Percentiles rank a stretch among this genome's conserved stretches.
These are phyloP conservation scores for Pogonus chalceus DNA, from an alignment of 1,140 invertebrate species.

Conservation along the genomic window DNA sequence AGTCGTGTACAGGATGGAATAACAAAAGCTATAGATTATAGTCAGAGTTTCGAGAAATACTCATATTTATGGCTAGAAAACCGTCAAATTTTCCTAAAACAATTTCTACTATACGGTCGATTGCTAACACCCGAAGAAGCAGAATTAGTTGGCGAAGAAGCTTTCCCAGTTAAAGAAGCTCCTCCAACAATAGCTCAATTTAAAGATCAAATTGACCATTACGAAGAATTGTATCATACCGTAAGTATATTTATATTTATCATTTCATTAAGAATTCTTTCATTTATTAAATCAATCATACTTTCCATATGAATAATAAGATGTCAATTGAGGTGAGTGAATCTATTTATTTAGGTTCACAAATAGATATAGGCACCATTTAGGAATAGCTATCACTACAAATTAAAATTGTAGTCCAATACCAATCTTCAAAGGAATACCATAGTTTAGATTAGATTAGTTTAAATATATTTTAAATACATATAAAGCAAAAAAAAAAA, in stretches of 20 bases:
- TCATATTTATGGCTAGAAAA: slow-evolving; percentile 87
- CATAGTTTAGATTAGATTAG: too few species aligned
- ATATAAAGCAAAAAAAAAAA: too few species aligned
- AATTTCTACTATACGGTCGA: slow-evolving; percentile 81
- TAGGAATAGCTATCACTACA: too few species aligned
- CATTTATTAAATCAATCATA: too few species aligned
- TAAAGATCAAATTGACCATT: slow-evolving; percentile 86
- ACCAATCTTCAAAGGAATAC: too few species aligned
- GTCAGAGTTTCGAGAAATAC: slow-evolving; percentile 64
- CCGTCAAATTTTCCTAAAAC: slow-evolving; percentile 53
- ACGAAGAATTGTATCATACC: slow-evolving; percentile 78
- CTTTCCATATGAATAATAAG: too few species aligned
- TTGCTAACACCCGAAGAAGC: slow-evolving; percentile 76
- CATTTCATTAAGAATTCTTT: slow-evolving; percentile 64
- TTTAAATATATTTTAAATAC: too few species aligned
- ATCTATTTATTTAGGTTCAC: too few species aligned
- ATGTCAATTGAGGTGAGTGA: too few species aligned
- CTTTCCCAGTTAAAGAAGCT: slow-evolving; percentile 32
- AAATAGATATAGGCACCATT: too few species aligned
- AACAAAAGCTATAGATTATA: slow-evolving; percentile 57
- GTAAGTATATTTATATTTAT: slow-evolving; percentile 38
- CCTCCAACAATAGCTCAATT: slow-evolving; percentile 81
- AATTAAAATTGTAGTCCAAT: too few species aligned
- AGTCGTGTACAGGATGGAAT: slow-evolving; percentile 27
- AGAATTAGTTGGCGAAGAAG: slow-evolving; percentile 53